Conservation (phyloP, 2,113 vertebrate species). For the Labeo catla region DNA sequence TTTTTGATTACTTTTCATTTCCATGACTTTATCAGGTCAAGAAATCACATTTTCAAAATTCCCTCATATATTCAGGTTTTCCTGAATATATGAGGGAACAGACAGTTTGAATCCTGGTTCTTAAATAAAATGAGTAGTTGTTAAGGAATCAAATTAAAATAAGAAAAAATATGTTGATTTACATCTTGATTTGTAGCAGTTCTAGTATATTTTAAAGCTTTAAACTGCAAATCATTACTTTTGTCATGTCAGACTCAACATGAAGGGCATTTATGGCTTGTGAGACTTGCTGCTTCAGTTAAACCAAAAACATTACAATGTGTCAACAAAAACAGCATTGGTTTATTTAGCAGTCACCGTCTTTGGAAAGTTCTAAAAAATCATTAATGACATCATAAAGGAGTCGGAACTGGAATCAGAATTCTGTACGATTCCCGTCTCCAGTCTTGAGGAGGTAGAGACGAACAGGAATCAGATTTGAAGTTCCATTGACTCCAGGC, state of each 20-base stretch:
- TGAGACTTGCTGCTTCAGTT: neutral
- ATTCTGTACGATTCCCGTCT: neutral
- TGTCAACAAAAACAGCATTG: neutral
- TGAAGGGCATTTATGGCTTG: neutral
- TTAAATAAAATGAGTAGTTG: neutral
- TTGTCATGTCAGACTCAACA: neutral
- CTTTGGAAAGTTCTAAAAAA: neutral
- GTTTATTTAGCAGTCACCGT: neutral
- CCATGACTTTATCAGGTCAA: neutral
- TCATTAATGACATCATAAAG: neutral
- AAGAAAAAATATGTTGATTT: neutral
- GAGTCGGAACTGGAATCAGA: neutral
- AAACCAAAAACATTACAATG: neutral
- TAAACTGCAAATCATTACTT: neutral
- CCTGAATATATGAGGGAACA: too few relatives aligned
- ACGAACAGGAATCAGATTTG: slow-evolving; percentile 68
- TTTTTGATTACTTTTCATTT: too few relatives aligned
- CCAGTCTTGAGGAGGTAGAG: slow-evolving; percentile 51
- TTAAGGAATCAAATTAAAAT: neutral
- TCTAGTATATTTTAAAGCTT: neutral
- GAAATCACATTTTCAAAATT: neutral
- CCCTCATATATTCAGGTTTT: neutral
- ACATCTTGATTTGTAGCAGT: neutral
- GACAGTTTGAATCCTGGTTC: neutral
- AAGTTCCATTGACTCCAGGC: slow-evolving; percentile 73